Evolutionary conservation across 92 coral and sea anemone species (phyloP), one percentile per base, ranked within the genome.

Genomic region (Heteractis magnifica): DNA sequence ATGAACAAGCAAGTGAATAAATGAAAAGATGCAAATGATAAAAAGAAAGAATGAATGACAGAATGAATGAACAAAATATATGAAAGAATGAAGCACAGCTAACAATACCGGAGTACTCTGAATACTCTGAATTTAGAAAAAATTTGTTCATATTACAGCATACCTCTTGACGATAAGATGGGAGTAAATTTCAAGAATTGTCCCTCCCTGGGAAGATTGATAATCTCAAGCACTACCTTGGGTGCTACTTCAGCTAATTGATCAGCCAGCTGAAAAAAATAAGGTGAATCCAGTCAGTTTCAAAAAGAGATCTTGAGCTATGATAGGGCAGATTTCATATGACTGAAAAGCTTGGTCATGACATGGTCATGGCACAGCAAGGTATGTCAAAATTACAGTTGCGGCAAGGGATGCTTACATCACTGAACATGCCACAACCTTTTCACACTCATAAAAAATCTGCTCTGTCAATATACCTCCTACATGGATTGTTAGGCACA

Each of bases 171-270:
- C 15, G 93, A 87, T 26, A 87, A 90, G 19, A 97, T 78, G 26
- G 99, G 98, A 86, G 90, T 90, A 60, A 97, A 97, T 65, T 94
- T 86, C 50, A 97, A 90, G 83, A 98, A 94, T 85, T 89, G 87
- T 51, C 99, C 99, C 62, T 94, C 95, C 81, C 83, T 93, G 23
- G 94, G 90, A 18, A 97, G 79, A 79, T 84, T 88, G 48, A 94
- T 86, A 15, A 94, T 85, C 72, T 93, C 98, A 78, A 92, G 72
- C 65, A 85, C 90, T 48, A 97, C 99, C 73, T 81, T 82, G 50
- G 98, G 97, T 6, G 89, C 90, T 64, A 84, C 89, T 77, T 86
- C 85, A 12, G 98, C 92, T 52, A 94, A 84, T 79, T 90, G 83
- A 48, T 89, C 59, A 19, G 94, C 97, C 58, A 97, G 88, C 99